Evolutionary conservation across 2,888 invertebrate species (phyloP).

Genomic region (Philaethria dido): DNA sequence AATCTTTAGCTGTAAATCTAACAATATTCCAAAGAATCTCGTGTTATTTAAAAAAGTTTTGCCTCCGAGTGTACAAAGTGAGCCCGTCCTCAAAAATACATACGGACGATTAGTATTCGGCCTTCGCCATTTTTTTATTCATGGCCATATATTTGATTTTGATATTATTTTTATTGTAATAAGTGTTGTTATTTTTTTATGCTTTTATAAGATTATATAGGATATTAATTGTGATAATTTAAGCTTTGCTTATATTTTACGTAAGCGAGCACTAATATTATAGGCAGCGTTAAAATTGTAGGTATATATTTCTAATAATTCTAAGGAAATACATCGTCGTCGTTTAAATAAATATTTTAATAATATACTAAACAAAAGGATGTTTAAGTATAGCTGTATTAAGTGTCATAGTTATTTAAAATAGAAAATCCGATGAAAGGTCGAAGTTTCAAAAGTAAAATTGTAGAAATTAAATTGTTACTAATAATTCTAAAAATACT

Average conservation of each 20-base stretch:
- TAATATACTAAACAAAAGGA: too few relatives aligned
- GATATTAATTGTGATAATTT: slow-evolving; percentile 8
- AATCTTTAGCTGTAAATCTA: slow-evolving; percentile 68
- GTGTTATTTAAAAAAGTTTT: slow-evolving; percentile 75
- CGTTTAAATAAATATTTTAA: too few relatives aligned
- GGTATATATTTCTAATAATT: too few relatives aligned
- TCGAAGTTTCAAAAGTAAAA: too few relatives aligned
- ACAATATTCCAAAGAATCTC: slow-evolving; percentile 69
- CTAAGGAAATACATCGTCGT: too few relatives aligned
- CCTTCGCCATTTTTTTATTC: slow-evolving; percentile 31
- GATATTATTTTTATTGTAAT: slow-evolving; percentile 24
- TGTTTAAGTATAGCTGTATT: too few relatives aligned
- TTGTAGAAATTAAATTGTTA: too few relatives aligned
- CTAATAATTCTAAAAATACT: too few relatives aligned
- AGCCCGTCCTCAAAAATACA: slow-evolving; percentile 46
- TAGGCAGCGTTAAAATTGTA: too few relatives aligned
- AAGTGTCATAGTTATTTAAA: too few relatives aligned
- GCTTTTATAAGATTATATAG: neutral
- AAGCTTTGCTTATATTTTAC: slow-evolving; percentile 1
- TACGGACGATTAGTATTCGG: slow-evolving; percentile 20
- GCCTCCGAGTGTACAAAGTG: slow-evolving; percentile 71
- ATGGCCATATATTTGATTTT: slow-evolving; percentile 30
- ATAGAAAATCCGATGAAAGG: too few relatives aligned
- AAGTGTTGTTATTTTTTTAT: neutral
- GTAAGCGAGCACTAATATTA: slow-evolving; percentile 1